Base-by-base conservation (phyloP, 1,140 invertebrate genomes). In the Ips nitidus region DNA sequence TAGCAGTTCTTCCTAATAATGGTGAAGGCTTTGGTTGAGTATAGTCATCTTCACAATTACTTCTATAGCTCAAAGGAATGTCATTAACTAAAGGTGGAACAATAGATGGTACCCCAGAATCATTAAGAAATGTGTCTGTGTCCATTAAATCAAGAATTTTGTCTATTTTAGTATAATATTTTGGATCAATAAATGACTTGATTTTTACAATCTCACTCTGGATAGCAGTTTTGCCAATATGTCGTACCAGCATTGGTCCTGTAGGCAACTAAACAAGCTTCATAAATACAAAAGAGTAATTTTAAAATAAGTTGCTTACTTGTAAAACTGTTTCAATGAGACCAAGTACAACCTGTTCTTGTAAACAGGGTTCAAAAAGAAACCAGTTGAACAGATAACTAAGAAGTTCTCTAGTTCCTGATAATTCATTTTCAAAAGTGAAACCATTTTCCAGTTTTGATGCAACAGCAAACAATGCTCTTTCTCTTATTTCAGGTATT, bases 381-480 rank as follows among this genome's bases (percentile, higher is more conserved):
- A 80, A 80, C 78, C 78, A 80, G 42, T 80, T 66, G 64, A 80
- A 75, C 40, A 80, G 61, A 64, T 77, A 77, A n/a, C 62, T 70
- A 38, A 80, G 70, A 47, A 80, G 70, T 74, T 79, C 77, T 62
- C 75, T 74, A 56, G 71, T 74, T 65, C 75, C 70, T 1, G 77
- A 73, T 50, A 79, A 70, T 62, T 78, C 77, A 71, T 78, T 78
- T 55, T 80, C 75, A 45, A 77, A 79, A 40, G 64, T 43, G 66
- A 75, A 76, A 37, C 78, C 78, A 61, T 77, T 74, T 4, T 80
- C 74, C 8, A 80, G 56, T 69, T 80, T 80, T 1, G 78, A 78
- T 52, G 75, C 58, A 41, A 80, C 75, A 61, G 76, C 77, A n/a
- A 73, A 55, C 37, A 80, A 69, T 6, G 79, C 78, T 58, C 79